These are phyloP conservation scores for Meloidogyne floridensis DNA, from an alignment of 1,140 invertebrate species.

Conservation along the genomic window DNA sequence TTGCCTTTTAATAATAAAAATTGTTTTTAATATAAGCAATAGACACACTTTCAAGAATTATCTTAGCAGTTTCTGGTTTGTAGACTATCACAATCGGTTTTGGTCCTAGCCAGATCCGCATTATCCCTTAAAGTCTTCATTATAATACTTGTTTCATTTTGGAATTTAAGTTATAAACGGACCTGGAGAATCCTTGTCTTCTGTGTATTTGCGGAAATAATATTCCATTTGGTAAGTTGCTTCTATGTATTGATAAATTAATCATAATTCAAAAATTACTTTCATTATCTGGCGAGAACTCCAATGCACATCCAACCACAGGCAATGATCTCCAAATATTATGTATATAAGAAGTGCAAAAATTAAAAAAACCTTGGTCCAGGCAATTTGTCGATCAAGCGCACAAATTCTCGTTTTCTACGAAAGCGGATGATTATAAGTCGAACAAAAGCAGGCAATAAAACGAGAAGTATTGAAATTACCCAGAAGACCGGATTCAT, in stretches of 20 bases:
- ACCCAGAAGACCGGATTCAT: slow-evolving; percentile 44
- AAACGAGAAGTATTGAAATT: slow-evolving; percentile 14
- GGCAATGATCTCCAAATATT: slow-evolving; percentile 19
- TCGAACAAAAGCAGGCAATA: slow-evolving; percentile 16
- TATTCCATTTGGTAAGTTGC: slow-evolving; percentile 42
- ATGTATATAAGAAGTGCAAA: not conserved
- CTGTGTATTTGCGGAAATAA: slow-evolving; percentile 39
- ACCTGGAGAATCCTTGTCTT: not conserved
- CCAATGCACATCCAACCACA: slow-evolving; percentile 33
- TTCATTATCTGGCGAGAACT: slow-evolving; percentile 35
- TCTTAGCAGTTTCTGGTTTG: slow-evolving; percentile 35
- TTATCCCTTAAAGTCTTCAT: slow-evolving; percentile 4
- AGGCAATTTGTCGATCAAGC: slow-evolving; percentile 36
- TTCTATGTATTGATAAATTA: slow-evolving; percentile 16
- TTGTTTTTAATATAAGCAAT: not conserved
- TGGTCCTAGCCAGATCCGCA: slow-evolving; percentile 28
- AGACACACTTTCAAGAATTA: slow-evolving; percentile 27
- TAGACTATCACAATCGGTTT: slow-evolving; percentile 36
- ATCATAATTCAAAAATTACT: slow-evolving; percentile 10
- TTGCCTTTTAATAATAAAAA: slow-evolving; percentile 25
- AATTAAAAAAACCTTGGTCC: slow-evolving; percentile 18
- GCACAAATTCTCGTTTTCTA: slow-evolving; percentile 24
- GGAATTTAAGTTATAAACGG: not conserved
- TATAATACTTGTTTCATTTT: no score
- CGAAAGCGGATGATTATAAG: not conserved